Evolutionary conservation across 92 coral and sea anemone species (phyloP).

Genomic region (Umimayanthus kanabou): DNA sequence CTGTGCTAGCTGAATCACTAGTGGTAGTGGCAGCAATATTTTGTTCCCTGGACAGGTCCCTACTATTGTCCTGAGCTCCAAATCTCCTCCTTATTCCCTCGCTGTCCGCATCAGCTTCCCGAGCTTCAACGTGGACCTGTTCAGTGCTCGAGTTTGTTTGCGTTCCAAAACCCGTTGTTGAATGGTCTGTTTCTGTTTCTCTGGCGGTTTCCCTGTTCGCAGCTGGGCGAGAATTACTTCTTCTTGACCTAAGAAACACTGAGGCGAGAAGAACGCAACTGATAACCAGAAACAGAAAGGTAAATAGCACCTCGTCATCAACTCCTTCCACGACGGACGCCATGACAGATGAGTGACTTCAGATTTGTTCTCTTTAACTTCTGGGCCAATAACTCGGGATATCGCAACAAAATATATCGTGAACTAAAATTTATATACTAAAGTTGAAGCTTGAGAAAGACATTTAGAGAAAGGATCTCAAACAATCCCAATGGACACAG

Average conservation of each 20-base stretch:
- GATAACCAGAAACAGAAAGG: constrained; percentile 58
- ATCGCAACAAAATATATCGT: constrained; percentile 14
- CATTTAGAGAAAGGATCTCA: not conserved
- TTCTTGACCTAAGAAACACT: constrained; percentile 46
- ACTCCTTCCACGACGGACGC: constrained; percentile 85
- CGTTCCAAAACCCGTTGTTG: not conserved
- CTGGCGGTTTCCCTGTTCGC: constrained; percentile 1
- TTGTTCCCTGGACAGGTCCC: not conserved
- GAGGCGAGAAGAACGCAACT: constrained; percentile 42
- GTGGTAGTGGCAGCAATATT: not conserved
- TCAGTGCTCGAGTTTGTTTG: not conserved
- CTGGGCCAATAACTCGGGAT: constrained; percentile 6
- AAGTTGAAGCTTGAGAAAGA: not conserved
- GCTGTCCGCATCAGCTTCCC: not conserved
- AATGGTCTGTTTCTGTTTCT: constrained; percentile 14
- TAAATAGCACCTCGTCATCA: constrained; percentile 81
- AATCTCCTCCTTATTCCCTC: constrained; percentile 13
- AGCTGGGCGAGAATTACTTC: constrained; percentile 19
- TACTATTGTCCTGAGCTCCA: not conserved
- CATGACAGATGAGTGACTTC: constrained; percentile 29
- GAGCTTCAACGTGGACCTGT: not conserved
- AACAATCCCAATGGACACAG: not conserved
- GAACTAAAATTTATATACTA: not conserved
- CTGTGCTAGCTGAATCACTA: not conserved
- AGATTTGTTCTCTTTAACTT: not conserved